Conservation (phyloP, 2,113 vertebrate genomes). For the Platichthys flesus region DNA sequence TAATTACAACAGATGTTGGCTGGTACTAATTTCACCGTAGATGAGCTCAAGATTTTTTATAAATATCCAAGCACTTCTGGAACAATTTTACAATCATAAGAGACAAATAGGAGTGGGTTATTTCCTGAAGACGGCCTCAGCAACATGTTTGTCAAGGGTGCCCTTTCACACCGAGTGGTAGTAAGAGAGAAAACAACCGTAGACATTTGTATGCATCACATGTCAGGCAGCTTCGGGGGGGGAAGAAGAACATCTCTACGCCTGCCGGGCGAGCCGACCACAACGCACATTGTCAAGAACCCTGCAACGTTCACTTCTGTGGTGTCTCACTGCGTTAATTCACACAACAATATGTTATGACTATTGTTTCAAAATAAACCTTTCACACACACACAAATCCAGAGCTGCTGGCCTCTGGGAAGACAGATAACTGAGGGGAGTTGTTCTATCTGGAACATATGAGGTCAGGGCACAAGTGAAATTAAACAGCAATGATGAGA, state of each 20-base stretch:
- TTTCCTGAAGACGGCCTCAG: constrained; percentile 50
- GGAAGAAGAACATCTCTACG: constrained; percentile 29
- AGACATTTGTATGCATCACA: constrained; percentile 57
- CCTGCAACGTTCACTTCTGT: not conserved
- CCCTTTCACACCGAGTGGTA: constrained; percentile 45
- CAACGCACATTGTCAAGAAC: constrained; percentile 8
- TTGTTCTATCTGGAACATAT: not conserved
- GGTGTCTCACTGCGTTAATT: not conserved
- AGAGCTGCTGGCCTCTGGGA: not conserved
- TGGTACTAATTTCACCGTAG: not conserved
- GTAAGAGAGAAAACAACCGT: constrained; percentile 58
- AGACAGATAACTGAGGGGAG: not conserved
- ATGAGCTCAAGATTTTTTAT: not conserved
- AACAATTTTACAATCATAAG: constrained; percentile 1
- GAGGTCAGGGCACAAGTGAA: not conserved
- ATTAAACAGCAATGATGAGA: not conserved
- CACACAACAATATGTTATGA: constrained; percentile 4
- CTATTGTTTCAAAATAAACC: constrained; percentile 23
- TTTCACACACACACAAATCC: not conserved
- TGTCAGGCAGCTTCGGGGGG: constrained; percentile 52
- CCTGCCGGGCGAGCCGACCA: constrained; percentile 35
- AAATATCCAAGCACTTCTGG: constrained; percentile 1
- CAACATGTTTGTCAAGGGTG: constrained; percentile 36
- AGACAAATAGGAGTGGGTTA: constrained; percentile 9
- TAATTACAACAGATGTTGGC: constrained; percentile 5